Evolutionary conservation across 1,140 invertebrate genomes (phyloP), one percentile per base, ranked within the genome.

Genomic region (Caenorhabditis brenneri): DNA sequence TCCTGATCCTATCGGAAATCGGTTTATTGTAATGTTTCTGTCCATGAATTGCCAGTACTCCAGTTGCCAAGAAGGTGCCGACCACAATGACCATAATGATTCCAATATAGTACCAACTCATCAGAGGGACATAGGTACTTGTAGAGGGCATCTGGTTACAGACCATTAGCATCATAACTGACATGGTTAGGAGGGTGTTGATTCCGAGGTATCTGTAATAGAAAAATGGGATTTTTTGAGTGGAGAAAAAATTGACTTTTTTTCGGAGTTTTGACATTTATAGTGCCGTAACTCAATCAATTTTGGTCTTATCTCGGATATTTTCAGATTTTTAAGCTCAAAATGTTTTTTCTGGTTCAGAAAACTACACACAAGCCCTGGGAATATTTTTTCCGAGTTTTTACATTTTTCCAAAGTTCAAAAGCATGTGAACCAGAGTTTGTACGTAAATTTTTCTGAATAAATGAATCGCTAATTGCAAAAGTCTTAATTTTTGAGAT

Each of bases 81-180:
- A 89, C 84, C 10, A 89, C 88, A 42, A 91, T 91, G 12, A 90
- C 90, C 33, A 87, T 89, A 24, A 89, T 89, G 29, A 89, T 90
- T 22, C 89, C 90, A 69, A 89, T 91, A 65, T 90, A 89, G 78
- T 87, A 88, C 87, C 88, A 89, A 22, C 88, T 85, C 88, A 90
- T 91, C 53, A 90, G 80, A 36, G 89, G 89, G 22, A 90, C 89
- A 80, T 90, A 90, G 42, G 83, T 89, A 1, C 87, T 88, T 19
- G 89, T 90, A 24, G 78, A 88, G n/a, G 89, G 89, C 89, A 90
- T 90, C 78, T 91, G 86, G 60, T 89, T 88, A 55, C 83, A 85
- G n/a, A 90, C 87, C 89, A 90, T 90, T 19, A 90, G 27, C 84
- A 90, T 81, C 89, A 90, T 90, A 39, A 90, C 86, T 1, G 87